Conservation (phyloP, 2,113 vertebrate genomes). For the Aplodontia rufa region DNA sequence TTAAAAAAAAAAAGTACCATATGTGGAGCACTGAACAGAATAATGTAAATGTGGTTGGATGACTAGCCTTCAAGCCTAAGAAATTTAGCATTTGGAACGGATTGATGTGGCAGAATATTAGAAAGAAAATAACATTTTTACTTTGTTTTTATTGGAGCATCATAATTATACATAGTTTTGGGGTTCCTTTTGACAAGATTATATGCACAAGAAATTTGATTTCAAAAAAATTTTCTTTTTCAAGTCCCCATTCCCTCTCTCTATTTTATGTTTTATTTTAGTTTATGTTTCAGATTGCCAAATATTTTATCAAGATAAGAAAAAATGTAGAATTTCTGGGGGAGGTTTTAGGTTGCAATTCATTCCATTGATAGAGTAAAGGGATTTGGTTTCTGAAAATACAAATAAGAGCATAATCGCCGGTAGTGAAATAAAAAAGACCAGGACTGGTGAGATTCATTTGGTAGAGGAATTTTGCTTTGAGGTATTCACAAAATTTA, state of each 20-base stretch:
- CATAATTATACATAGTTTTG: too few relatives aligned
- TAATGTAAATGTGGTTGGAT: not conserved
- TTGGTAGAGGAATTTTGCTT: constrained; percentile 17
- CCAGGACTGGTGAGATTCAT: not conserved
- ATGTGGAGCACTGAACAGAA: not conserved
- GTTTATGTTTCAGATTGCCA: constrained; percentile 22
- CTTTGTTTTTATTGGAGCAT: not conserved
- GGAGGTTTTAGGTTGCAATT: not conserved
- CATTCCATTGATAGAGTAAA: constrained; percentile 21
- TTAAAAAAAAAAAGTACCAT: too few relatives aligned
- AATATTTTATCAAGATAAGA: constrained; percentile 19
- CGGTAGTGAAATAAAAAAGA: not conserved
- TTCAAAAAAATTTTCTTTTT: too few relatives aligned
- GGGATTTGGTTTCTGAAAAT: constrained; percentile 21
- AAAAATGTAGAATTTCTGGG: constrained; percentile 37
- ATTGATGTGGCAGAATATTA: not conserved
- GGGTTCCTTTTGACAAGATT: too few relatives aligned
- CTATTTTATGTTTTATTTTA: not conserved
- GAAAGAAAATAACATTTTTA: not conserved
- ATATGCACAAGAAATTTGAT: too few relatives aligned
- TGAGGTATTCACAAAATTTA: not conserved
- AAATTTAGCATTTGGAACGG: not conserved
- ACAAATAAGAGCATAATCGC: not conserved
- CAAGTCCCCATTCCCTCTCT: too few relatives aligned
- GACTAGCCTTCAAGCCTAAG: not conserved